Evolutionary conservation across 2,888 invertebrate species (phyloP), one percentile per base, ranked within the genome.

Genomic region (Nephrocerus scutellatus): DNA sequence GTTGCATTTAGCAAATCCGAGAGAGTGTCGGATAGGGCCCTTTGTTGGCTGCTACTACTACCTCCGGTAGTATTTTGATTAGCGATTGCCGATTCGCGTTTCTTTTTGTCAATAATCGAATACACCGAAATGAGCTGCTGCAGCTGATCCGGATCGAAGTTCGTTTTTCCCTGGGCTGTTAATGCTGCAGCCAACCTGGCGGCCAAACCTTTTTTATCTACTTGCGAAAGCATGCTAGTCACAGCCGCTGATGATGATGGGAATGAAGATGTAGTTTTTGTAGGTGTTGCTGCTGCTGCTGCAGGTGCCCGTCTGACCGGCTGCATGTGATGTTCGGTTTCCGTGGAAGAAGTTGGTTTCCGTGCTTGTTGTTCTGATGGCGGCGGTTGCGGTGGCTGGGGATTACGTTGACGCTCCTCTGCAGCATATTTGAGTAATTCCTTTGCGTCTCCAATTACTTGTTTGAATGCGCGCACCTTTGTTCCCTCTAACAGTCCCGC

Each of bases 111-210:
- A 34, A 66, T 57, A 5, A 60, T 15, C 1, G 56, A 56, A 41
- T 65, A 86, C 2, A 86, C 84, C 52, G 85, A 82, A 31, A 88
- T 82, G 1, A 88, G 73, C 49, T 81, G 80, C 52, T 86, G 83
- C 19, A 89, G 64, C 57, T 88, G 85, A 34, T 77, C 79, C 33
- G 84, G 79, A 6, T 84, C 79, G 8, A 88, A 84, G 61, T 86
- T 82, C 0, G 84, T 82, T 64, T 84, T 83, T 20, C 88, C 88
- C 66, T 87, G 85, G 3, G 82, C 79, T 9, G 85, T 71, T n/a
- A 89, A 71, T 9, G 85, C 82, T 1, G 77, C 74, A 15, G 84
- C 85, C 32, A 82, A 74, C 60, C 86, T 84, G 2, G 81, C 79
- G 28, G 84, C 83, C 23, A 75, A 71, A 12, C 79, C 75, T 2